These are phyloP conservation scores for Exocentrus adspersus DNA, from an alignment of 2,888 invertebrate species.

Conservation along the genomic window DNA sequence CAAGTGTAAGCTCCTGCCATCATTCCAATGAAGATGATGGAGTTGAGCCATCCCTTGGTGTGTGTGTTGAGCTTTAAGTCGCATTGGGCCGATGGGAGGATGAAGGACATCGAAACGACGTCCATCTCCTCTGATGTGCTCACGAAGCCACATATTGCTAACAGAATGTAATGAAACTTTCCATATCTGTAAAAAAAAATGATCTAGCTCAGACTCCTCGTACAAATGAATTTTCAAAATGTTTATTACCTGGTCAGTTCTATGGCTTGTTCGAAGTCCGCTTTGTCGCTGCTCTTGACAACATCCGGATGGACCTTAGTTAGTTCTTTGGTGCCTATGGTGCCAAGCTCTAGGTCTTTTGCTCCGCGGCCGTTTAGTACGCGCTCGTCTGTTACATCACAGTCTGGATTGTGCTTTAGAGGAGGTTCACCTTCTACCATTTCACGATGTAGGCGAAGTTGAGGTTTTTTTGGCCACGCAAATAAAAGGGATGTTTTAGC, in stretches of 20 bases:
- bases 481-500: constrained; percentile 36
- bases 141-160: constrained; percentile 93
- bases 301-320: constrained; percentile 67
- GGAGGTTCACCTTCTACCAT: constrained; percentile 91
- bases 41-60: constrained; percentile 82
- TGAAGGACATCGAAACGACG: constrained; percentile 95
- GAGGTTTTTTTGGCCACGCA: constrained; percentile 45
- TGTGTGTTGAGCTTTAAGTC: constrained; percentile 87
- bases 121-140: constrained; percentile 96
- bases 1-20: constrained; percentile 94
- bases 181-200: constrained; percentile 73
- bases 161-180: constrained; percentile 87
- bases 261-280: constrained; percentile 89
- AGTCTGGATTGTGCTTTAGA: constrained; percentile 77
- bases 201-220: background rate
- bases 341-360: constrained; percentile 68
- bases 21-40: constrained; percentile 78
- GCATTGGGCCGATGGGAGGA: constrained; percentile 92
- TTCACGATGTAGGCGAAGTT: constrained; percentile 69
- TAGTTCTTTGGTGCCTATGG: constrained; percentile 47
- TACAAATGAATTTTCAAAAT: background rate
- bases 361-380: constrained; percentile 81
- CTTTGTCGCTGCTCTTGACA: constrained; percentile 73
- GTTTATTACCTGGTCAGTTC: constrained; percentile 72
- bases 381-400: constrained; percentile 89